Evolutionary conservation across 2,113 vertebrate genomes (phyloP), one percentile per base, ranked within the genome.

Genomic region (Neolamprologus devosi): DNA sequence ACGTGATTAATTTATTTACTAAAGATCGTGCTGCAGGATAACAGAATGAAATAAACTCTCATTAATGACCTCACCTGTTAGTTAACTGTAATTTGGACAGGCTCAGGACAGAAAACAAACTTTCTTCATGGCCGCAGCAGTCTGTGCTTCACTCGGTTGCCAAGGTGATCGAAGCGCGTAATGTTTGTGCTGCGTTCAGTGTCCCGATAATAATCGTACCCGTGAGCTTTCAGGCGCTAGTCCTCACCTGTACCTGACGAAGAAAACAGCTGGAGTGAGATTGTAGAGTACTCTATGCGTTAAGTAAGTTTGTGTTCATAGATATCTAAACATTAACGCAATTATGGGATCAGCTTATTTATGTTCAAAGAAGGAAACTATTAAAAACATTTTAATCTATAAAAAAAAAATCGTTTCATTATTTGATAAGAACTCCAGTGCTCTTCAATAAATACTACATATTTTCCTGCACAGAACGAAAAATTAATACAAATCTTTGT

Each of bases 121-220:
- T 85, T 79, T 80, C 47, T 35, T 57, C 79, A 2, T 3, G 13
- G 13, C 37, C 13, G 1, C 65, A 30, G 21, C 17, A n/a, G 11
- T 9, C 63, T 45, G 79, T 3, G n/a, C 42, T 26, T 35, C 9
- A n/a, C 33, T 55, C 13, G 54, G 94, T 92, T 83, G 10, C 55
- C 13, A 88, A 3, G 92, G 91, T 60, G 54, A 93, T 88, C 5
- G 16, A 88, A 5, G 54, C 28, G 47, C 81, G 82, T 60, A 80
- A 73, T 51, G 14, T 30, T 14, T 33, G 70, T 23, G 92, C 40
- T 88, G 92, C 85, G 33, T 94, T 93, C 84, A 88, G 3, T n/a
- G 89, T 80, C 90, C 49, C 8, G 45, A 10, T 33, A 58, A 93
- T 88, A 87, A 81, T 81, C n/a, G 87, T 21, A 89, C 58, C 28